phyloP scores from a whole-genome alignment of 1,140 invertebrate species.

The Colletes latitarsis region DNA sequence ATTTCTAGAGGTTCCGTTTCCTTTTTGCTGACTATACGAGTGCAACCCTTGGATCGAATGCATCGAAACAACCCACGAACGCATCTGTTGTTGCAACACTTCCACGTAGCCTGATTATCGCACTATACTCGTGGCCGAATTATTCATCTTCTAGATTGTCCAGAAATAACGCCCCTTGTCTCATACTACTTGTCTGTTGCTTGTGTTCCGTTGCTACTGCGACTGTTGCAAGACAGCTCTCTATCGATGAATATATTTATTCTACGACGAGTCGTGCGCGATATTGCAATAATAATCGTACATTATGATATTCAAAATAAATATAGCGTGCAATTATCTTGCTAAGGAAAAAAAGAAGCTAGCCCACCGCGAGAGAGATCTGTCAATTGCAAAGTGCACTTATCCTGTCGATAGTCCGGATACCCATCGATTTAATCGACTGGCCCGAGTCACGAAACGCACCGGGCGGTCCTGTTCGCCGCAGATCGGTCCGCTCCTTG shows the following conservation, averaged over 20 bases:
- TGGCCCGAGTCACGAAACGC: neutral
- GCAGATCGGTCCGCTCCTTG: neutral
- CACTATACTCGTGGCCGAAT: neutral
- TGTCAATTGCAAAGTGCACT: constrained; percentile 32
- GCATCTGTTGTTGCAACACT: constrained; percentile 5
- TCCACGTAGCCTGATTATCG: neutral
- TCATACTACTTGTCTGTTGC: constrained; percentile 10
- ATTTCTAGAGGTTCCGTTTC: too few species aligned
- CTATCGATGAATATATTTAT: neutral
- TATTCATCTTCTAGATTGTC: neutral
- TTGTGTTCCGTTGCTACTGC: neutral
- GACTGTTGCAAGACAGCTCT: neutral
- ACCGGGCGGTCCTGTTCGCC: neutral
- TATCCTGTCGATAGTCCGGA: constrained; percentile 1
- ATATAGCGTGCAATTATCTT: too few species aligned
- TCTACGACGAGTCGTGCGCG: too few species aligned
- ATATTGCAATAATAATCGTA: too few species aligned
- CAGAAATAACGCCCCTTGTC: constrained; percentile 22
- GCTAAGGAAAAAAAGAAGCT: neutral
- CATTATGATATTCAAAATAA: too few species aligned
- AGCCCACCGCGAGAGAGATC: neutral
- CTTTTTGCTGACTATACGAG: too few species aligned
- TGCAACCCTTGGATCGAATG: neutral
- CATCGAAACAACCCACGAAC: neutral
- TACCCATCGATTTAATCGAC: constrained; percentile 7